Evolutionary conservation across 2,888 invertebrate species (phyloP), one percentile per base, ranked within the genome.

Genomic region (Nymphalis polychloros): DNA sequence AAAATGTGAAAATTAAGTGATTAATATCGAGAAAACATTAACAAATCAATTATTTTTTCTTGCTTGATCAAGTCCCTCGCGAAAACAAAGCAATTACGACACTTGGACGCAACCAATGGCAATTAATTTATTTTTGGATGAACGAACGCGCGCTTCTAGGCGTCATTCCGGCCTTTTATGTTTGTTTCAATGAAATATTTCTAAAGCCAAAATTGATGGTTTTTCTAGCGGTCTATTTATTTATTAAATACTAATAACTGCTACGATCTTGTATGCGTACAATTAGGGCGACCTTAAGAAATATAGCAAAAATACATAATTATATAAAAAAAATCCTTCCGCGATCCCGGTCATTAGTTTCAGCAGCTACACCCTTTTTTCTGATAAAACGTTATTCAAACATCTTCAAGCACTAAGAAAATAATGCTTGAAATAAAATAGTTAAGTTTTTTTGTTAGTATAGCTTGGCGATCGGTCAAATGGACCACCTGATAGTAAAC

Each of bases 21-120:
- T 55, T 55, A 55, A 55, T 55, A 55, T 55, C 16, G 10, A 31
- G 41, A 55, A 17, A 55, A n/a, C n/a, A 31, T 17, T 55, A 31
- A 55, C 59, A 68, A 71, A 69, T 88, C 88, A 90, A 90, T 91
- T 90, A 90, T 84, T 89, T 89, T 91, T 90, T 89, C 87, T 87
- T 59, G 87, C 87, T 89, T 88, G 89, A 89, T 90, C 86, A 59
- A 88, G 84, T 79, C 76, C 76, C 80, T 81, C 81, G 82, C 81
- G 86, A 59, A 67, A 87, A 90, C 87, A 90, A 71, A 88, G 89
- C 89, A 90, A 91, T 91, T 90, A 90, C 88, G 85, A 86, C 83
- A 85, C 81, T 83, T 85, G 83, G 83, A 83, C 86, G 71, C 87
- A 87, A 88, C 87, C 89, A 84, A 90, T 88, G 85, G 87, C 90